These are phyloP conservation scores for Cataglyphis cursor DNA, from an alignment of 2,888 invertebrate genomes.

Conservation along the genomic window DNA sequence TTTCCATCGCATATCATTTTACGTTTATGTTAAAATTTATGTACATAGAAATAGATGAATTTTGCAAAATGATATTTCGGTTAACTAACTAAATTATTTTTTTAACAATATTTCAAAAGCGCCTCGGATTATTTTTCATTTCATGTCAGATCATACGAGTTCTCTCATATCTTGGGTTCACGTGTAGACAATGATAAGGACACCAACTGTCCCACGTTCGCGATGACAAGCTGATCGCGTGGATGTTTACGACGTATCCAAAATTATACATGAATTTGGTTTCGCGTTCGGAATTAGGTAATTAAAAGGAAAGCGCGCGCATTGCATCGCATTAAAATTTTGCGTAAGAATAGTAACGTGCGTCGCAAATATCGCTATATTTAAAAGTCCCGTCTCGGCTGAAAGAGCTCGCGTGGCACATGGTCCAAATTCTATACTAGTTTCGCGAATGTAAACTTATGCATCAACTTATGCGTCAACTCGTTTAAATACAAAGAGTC, in stretches of 20 bases:
- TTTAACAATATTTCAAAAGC: neutral
- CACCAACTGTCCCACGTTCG: neutral
- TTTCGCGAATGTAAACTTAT: slow-evolving; percentile 17
- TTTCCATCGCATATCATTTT: neutral
- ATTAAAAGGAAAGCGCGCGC: slow-evolving; percentile 30
- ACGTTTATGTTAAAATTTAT: slow-evolving; percentile 1
- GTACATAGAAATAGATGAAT: neutral
- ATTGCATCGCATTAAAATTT: slow-evolving; percentile 18
- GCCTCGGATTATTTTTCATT: neutral
- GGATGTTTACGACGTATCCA: neutral
- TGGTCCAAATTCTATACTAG: slow-evolving; percentile 46
- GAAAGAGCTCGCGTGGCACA: slow-evolving; percentile 30
- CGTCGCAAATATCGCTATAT: slow-evolving; percentile 43
- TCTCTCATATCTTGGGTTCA: slow-evolving; percentile 21
- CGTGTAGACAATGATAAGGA: slow-evolving; percentile 41
- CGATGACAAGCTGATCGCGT: slow-evolving; percentile 32
- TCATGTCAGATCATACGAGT: slow-evolving; percentile 11
- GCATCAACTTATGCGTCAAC: neutral
- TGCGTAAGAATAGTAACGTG: slow-evolving; percentile 45
- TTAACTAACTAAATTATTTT: slow-evolving; percentile 2
- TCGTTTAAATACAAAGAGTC: slow-evolving; percentile 10
- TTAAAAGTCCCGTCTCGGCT: slow-evolving; percentile 47
- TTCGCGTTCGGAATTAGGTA: slow-evolving; percentile 25
- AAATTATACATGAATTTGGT: slow-evolving; percentile 15
- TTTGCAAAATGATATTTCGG: neutral